phyloP scores from a whole-genome alignment of 2,888 invertebrate species.

The Periphyllus acericola region DNA sequence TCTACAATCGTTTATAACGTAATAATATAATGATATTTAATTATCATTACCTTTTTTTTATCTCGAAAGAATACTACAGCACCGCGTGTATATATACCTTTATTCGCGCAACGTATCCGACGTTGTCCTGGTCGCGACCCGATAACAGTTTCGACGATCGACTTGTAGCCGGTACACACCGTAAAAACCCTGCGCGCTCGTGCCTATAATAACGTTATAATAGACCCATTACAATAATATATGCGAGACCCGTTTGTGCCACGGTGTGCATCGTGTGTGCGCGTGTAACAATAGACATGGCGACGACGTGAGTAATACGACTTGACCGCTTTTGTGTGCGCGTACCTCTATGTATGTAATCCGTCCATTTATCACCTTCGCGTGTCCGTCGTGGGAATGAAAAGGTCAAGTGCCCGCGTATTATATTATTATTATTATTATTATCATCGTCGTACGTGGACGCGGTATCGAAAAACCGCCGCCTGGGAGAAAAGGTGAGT shows the following conservation, averaged over 20 bases:
- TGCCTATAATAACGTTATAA: background rate
- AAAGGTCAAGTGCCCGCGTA: constrained; percentile 55
- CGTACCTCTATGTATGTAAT: background rate
- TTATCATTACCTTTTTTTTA: background rate
- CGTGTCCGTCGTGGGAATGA: constrained; percentile 47
- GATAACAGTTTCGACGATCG: background rate
- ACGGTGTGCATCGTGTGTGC: background rate
- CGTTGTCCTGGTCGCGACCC: background rate
- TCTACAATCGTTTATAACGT: no score
- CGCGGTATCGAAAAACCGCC: background rate
- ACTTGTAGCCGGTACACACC: background rate
- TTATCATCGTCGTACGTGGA: background rate
- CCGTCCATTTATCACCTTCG: constrained; percentile 46
- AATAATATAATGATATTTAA: no score
- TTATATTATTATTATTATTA: background rate
- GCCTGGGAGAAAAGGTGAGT: background rate
- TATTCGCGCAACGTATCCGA: background rate
- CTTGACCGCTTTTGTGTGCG: constrained; percentile 26
- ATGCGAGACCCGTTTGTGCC: background rate
- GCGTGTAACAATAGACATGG: constrained; percentile 26
- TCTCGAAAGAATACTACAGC: background rate
- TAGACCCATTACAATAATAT: background rate
- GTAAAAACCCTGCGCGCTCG: background rate
- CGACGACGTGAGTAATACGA: constrained; percentile 33
- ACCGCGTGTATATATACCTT: no score